Evolutionary conservation across 1,140 invertebrate genomes (phyloP).

Genomic region (Caerostris extrusa): DNA sequence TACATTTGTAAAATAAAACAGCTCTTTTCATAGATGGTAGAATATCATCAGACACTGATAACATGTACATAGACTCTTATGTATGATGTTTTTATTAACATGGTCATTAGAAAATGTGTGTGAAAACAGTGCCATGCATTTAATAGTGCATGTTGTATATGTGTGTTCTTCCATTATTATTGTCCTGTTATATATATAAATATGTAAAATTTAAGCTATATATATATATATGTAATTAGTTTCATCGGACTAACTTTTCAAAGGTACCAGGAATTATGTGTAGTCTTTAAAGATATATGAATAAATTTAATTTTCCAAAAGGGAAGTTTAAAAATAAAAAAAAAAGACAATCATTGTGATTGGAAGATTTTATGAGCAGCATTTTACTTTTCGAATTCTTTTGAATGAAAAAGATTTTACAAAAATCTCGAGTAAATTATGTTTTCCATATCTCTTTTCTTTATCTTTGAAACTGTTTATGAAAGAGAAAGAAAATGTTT

Average conservation of each 20-base stretch:
- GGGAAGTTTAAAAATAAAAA: not conserved
- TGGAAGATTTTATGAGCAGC: not conserved
- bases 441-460: too few species aligned
- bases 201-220: slow-evolving; percentile 63
- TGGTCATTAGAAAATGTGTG: slow-evolving; percentile 35
- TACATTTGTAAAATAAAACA: slow-evolving; percentile 74
- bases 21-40: slow-evolving; percentile 71
- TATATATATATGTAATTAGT: slow-evolving; percentile 72
- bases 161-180: slow-evolving; percentile 69
- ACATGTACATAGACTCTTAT: slow-evolving; percentile 58
- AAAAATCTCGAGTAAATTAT: too few species aligned
- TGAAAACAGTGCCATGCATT: slow-evolving; percentile 64
- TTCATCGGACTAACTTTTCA: slow-evolving; percentile 32
- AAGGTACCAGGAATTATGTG: slow-evolving; percentile 18
- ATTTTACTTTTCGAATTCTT: too few species aligned
- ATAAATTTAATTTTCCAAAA: slow-evolving; percentile 13
- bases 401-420: too few species aligned
- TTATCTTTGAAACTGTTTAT: too few species aligned
- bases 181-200: slow-evolving; percentile 64
- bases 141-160: slow-evolving; percentile 71
- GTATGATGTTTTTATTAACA: slow-evolving; percentile 61
- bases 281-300: not conserved
- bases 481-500: too few species aligned
- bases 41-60: slow-evolving; percentile 50
- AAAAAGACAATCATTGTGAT: not conserved